These are phyloP conservation scores for Dendrolimus punctatus DNA, from an alignment of 1,140 invertebrate species.

Conservation along the genomic window DNA sequence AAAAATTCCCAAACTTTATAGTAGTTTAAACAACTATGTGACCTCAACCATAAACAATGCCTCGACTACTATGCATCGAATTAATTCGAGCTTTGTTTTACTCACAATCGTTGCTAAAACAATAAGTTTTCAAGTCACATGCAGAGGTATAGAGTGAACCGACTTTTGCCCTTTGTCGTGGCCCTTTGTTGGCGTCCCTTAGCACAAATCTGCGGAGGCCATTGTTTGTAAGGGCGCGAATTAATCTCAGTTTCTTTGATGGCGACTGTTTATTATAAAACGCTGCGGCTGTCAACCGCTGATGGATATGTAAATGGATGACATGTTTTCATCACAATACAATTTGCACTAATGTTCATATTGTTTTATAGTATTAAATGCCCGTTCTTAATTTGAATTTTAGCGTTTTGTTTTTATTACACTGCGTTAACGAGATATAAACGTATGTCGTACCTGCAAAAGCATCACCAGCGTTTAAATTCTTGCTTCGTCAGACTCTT, in stretches of 20 bases:
- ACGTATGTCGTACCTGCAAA: too few relatives aligned
- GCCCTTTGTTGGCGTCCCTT: slow-evolving; percentile 44
- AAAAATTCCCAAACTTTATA: slow-evolving; percentile 6
- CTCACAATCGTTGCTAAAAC: slow-evolving; percentile 54
- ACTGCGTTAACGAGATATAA: too few relatives aligned
- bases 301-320: slow-evolving; percentile 58
- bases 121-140: slow-evolving; percentile 58
- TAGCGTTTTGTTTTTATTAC: too few relatives aligned
- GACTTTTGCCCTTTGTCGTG: slow-evolving; percentile 31
- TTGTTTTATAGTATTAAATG: too few relatives aligned
- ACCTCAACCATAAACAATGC: too few relatives aligned
- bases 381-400: too few relatives aligned
- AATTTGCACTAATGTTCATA: too few relatives aligned
- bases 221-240: slow-evolving; percentile 58
- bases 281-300: slow-evolving; percentile 36
- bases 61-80: slow-evolving; percentile 18
- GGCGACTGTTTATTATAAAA: slow-evolving; percentile 46
- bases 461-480: too few relatives aligned
- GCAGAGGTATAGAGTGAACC: slow-evolving; percentile 60
- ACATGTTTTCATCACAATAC: slow-evolving; percentile 4
- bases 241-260: slow-evolving; percentile 68
- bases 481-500: too few relatives aligned
- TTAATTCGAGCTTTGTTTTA: slow-evolving; percentile 55
- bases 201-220: too few relatives aligned
- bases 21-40: too few relatives aligned